These are phyloP conservation scores for Harpalus rufipes DNA, from an alignment of 2,888 invertebrate genomes.

Conservation along the genomic window DNA sequence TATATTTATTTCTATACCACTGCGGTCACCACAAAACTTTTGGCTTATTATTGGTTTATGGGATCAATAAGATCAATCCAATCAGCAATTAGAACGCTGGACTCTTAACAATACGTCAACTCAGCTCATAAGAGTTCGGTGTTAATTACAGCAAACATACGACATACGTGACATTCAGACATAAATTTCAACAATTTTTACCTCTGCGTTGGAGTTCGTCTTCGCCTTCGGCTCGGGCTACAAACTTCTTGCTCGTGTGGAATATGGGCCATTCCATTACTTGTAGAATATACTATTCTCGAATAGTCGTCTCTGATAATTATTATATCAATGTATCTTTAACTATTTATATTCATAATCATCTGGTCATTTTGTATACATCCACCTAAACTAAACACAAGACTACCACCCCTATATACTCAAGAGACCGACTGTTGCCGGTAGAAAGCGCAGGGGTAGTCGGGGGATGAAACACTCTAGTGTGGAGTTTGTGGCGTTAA, in stretches of 20 bases:
- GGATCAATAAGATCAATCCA: not conserved
- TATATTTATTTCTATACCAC: not conserved
- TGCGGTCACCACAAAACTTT: not conserved
- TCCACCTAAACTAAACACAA: not conserved
- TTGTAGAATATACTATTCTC: too few species aligned
- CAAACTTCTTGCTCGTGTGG: too few species aligned
- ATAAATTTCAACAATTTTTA: too few species aligned
- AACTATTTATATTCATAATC: too few species aligned
- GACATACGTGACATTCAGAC: not conserved
- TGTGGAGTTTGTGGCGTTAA: conserved; percentile 26
- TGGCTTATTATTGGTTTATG: not conserved
- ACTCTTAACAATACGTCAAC: not conserved
- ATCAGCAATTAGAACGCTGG: not conserved
- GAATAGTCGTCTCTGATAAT: too few species aligned
- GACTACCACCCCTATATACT: not conserved
- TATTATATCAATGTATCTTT: too few species aligned
- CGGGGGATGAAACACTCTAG: conserved; percentile 7
- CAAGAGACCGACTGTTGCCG: not conserved
- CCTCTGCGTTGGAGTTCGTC: too few species aligned
- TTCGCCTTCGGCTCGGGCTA: too few species aligned
- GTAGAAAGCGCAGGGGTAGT: not conserved
- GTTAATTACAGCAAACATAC: not conserved
- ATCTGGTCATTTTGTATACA: not conserved
- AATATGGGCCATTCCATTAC: too few species aligned
- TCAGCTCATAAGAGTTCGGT: not conserved